Conservation (phyloP, 2,113 vertebrate genomes). For the Haliaeetus leucogaster region DNA sequence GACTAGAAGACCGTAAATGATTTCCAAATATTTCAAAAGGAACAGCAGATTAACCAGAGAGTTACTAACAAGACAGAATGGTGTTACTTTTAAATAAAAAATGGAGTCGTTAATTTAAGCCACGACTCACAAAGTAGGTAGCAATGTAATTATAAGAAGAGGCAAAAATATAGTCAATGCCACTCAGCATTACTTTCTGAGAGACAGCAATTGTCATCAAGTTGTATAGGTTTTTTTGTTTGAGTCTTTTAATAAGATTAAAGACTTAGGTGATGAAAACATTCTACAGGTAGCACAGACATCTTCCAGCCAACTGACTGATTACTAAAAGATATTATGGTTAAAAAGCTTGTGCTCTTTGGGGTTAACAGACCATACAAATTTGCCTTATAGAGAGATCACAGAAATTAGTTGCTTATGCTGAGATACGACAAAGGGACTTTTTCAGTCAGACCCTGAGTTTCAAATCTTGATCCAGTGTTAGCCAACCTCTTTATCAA, state of each 20-base stretch:
- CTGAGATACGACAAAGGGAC: neutral
- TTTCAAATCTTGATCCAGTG: neutral
- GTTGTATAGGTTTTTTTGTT: neutral
- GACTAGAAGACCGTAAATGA: neutral
- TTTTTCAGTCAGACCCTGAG: neutral
- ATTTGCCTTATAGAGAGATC: neutral
- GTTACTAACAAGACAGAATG: neutral
- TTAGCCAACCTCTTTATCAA: neutral
- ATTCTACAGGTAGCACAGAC: neutral
- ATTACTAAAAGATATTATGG: neutral
- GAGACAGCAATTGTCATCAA: neutral
- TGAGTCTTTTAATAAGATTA: neutral
- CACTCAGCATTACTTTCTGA: neutral
- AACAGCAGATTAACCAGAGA: neutral
- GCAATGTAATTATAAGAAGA: neutral
- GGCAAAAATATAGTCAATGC: neutral
- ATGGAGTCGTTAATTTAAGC: neutral
- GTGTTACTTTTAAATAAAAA: neutral
- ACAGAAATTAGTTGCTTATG: neutral
- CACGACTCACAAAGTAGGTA: neutral
- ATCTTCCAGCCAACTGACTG: neutral
- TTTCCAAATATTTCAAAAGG: neutral
- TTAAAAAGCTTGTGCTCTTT: neutral
- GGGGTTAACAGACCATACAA: neutral
- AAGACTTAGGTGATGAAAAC: neutral